A percentile compares a stretch with the other conserved stretches of the same genome.
These are phyloP conservation scores for Colius striatus DNA, from an alignment of 2,113 vertebrate genomes.

Conservation along the genomic window DNA sequence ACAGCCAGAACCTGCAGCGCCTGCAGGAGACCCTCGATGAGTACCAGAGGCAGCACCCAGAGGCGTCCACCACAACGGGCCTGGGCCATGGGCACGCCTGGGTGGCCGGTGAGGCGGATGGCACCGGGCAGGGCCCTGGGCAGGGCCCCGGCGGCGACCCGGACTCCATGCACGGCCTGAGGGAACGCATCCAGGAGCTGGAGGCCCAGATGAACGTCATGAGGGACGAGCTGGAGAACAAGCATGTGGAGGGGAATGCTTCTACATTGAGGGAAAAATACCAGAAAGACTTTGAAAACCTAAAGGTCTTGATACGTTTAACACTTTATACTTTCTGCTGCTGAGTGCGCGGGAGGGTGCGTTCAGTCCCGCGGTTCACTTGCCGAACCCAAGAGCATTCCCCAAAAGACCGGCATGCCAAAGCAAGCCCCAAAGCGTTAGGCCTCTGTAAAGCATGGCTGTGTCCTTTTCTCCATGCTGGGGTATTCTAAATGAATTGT, in stretches of 20 bases:
- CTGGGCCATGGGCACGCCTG: neutral
- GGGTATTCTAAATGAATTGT: constrained; percentile 40
- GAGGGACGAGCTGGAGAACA: constrained; percentile 91
- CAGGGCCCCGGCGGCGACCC: neutral
- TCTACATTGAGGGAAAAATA: constrained; percentile 91
- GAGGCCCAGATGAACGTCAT: constrained; percentile 91
- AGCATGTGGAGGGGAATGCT: constrained; percentile 84
- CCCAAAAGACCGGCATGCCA: neutral
- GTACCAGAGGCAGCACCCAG: constrained; percentile 59
- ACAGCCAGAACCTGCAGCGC: constrained; percentile 79
- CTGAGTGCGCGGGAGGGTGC: neutral
- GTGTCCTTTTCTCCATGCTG: neutral
- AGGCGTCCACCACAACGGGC: neutral
- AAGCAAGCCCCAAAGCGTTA: neutral
- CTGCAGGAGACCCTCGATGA: constrained; percentile 74
- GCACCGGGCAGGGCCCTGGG: neutral
- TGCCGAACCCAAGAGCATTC: neutral
- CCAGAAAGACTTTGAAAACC: constrained; percentile 96
- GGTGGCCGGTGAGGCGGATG: constrained; percentile 27
- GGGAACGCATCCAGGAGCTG: constrained; percentile 90
- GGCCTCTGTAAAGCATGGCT: neutral
- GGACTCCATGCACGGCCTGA: constrained; percentile 83
- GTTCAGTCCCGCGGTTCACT: fast-evolving
- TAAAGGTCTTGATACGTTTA: constrained; percentile 86
- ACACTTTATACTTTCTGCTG: neutral